Percentiles rank a stretch among this genome's conserved stretches.
Conservation (phyloP, 2,113 vertebrate species). For the Paradoxurus hermaphroditus region DNA sequence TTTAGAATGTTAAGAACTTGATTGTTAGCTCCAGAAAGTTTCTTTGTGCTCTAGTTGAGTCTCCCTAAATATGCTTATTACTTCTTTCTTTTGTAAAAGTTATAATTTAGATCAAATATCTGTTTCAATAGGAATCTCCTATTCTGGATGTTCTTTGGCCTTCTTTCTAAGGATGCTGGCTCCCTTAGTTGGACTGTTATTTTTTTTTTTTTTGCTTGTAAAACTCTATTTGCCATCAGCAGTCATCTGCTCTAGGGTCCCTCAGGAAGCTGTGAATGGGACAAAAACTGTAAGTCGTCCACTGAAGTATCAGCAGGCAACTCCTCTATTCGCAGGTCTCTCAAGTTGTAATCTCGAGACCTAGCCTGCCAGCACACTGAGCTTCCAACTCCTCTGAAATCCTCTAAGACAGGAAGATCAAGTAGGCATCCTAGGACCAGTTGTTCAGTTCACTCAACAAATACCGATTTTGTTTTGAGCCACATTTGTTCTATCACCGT, state of each 20-base stretch:
- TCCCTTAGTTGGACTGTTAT: not conserved
- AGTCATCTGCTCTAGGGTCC: not conserved
- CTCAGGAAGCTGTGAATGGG: not conserved
- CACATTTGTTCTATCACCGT: not conserved
- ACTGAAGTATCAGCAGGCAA: not conserved
- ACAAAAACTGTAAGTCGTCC: not conserved
- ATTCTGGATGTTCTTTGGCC: not conserved
- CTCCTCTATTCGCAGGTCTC: not conserved
- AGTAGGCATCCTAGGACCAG: not conserved
- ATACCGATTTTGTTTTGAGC: not conserved
- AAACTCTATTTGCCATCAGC: not conserved
- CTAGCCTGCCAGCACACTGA: not conserved
- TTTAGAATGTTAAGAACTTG: not conserved
- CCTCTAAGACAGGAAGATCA: not conserved
- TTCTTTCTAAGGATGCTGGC: not conserved
- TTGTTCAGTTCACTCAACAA: not conserved
- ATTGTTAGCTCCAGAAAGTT: not conserved
- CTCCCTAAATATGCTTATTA: not conserved
- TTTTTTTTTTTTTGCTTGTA: not conserved
- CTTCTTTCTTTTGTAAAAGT: not conserved
- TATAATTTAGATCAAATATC: not conserved
- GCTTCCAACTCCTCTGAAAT: not conserved
- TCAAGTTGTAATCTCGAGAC: not conserved
- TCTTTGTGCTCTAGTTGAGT: not conserved
- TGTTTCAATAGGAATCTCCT: not conserved